Base-by-base conservation (phyloP, 2,888 invertebrate genomes). In the Poecilobothrus nobilitatus region DNA sequence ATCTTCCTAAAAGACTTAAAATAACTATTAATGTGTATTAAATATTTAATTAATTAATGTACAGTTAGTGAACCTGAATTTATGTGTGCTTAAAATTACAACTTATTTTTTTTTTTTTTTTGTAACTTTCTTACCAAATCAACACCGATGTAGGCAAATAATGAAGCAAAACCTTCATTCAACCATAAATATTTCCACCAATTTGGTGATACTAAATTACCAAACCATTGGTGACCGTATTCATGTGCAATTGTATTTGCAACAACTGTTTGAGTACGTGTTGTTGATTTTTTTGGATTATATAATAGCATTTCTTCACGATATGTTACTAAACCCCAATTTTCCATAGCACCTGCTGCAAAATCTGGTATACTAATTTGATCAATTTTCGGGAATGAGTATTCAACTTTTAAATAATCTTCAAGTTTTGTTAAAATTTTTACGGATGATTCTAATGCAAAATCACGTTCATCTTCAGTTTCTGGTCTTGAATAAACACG, bases 301-400 rank as follows among this genome's bases (percentile, higher is more conserved):
- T 77, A 81, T 10, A 81, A 69, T 68, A 81, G 12, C 70, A 77
- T 78, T 68, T 78, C 76, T 72, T 81, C 81, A 2, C 80, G 78
- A 67, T 81, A 81, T 3, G 91, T 91, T 41, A 93, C 89, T 63
- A 95, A 80, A 7, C 95, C 95, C 95, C 95, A 95, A 78, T 95
- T 96, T 78, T 96, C 95, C 94, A 95, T 95, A 61, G 94, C 95
- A 22, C 91, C 91, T 71, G 91, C 89, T 34, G 87, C 85, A 76
- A 94, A 94, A 74, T 94, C 91, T 0, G 94, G 92, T 12, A 95
- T 86, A 0, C 92, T 92, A 2, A 91, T 90, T 89, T 95, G 91
- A 78, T 96, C 95, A 75, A 92, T 86, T 81, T 95, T 94, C 0
- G 90, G 87, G 22, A 94, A 76, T 0, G 90, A 88, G 74, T 91